Base-by-base conservation (phyloP, 2,888 invertebrate genomes). In the Mellilla xanthometata region DNA sequence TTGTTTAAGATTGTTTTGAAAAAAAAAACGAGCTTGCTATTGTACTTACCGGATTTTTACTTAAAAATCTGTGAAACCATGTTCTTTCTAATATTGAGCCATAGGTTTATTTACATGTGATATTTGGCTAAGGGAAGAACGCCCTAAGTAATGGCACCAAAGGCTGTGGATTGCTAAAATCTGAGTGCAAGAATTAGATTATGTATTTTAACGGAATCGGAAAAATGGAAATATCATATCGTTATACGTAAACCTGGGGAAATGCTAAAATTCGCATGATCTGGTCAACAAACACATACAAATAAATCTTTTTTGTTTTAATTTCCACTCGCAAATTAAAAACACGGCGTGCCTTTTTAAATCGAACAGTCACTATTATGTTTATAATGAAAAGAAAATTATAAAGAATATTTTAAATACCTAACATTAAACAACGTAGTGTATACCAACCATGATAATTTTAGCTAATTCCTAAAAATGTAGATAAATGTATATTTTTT, bases 81-180 rank as follows among this genome's bases (percentile, higher is more conserved):
- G 39, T 39, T 41, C 38, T 33, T 47, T 39, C 12, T 13, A 30
- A 63, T 65, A 66, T 69, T 70, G 65, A 69, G 76, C 75, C 71
- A 76, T 78, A 80, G 77, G 76, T 79, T 72, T 75, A 75, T 63
- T 49, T 70, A 76, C 3, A 76, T 87, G 87, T 87, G 87, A 88
- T 88, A 88, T 82, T 80, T 68, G 76, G 70, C 70, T 71, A 76
- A 73, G 72, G 62, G 56, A 52, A 54, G 42, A 13, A 32, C 22
- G 54, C 54, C 45, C 5, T 9, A 12, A 3, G 9, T 58, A 60
- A 40, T 49, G 61, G 53, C 42, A 59, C 59, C 56, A 45, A 46
- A 58, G 60, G 73, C 74, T 75, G 75, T 76, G 73, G 61, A 52
- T 62, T 63, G 62, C 59, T 62, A 61, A 67, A 63, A 70, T 65